These are phyloP conservation scores for Chalcosyrphus nemorum DNA, from an alignment of 2,888 invertebrate species.

Conservation along the genomic window DNA sequence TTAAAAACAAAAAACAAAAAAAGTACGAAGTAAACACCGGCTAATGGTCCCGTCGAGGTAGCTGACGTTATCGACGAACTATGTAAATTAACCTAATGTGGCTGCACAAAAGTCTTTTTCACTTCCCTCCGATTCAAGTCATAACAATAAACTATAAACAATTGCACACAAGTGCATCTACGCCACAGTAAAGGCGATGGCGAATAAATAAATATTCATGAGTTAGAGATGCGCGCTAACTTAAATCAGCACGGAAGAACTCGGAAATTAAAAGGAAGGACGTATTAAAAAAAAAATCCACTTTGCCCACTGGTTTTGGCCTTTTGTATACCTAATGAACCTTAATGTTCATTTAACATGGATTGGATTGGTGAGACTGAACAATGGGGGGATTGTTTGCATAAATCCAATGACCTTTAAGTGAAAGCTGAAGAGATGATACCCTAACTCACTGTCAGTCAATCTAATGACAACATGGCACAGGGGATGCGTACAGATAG, in stretches of 20 bases:
- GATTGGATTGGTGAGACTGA: constrained; percentile 16
- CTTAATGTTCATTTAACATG: constrained; percentile 54
- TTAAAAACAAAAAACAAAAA: constrained; percentile 13
- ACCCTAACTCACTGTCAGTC: not conserved
- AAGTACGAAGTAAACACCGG: constrained; percentile 10
- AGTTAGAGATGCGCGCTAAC: constrained; percentile 27
- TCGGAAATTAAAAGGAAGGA: constrained; percentile 1
- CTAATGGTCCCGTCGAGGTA: constrained; percentile 35
- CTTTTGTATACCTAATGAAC: constrained; percentile 43
- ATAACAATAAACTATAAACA: constrained; percentile 68
- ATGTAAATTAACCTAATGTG: constrained; percentile 56
- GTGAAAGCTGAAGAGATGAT: not conserved
- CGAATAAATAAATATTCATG: constrained; percentile 57
- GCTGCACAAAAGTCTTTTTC: constrained; percentile 40
- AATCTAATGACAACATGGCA: not conserved
- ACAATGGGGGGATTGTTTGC: not conserved
- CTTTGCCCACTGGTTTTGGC: constrained; percentile 18
- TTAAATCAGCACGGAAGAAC: constrained; percentile 1
- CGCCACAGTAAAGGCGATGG: not conserved
- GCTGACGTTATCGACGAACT: constrained; percentile 54
- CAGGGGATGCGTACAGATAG: too few species aligned
- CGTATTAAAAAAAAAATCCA: not conserved
- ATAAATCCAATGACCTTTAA: constrained; percentile 22
- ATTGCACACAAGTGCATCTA: constrained; percentile 46
- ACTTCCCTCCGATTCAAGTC: not conserved